phyloP scores from a whole-genome alignment of 2,113 vertebrate genomes.

The Aphyosemion australe region DNA sequence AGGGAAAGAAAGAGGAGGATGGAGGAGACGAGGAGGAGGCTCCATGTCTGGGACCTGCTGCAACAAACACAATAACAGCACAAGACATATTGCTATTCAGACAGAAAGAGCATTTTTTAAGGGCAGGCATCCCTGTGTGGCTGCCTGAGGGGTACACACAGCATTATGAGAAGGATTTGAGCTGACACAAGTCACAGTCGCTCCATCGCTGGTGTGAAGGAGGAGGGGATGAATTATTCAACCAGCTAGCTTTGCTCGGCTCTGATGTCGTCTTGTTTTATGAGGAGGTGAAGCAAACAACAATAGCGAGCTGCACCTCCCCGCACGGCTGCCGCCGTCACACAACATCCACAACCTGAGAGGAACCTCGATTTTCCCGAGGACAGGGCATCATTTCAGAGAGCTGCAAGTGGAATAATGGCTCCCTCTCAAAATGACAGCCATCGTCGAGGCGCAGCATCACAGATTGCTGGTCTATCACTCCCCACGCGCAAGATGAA shows the following conservation, averaged over 20 bases:
- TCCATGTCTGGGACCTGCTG: constrained; percentile 52
- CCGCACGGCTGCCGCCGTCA: constrained; percentile 37
- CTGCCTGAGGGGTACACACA: constrained; percentile 69
- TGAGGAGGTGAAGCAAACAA: constrained; percentile 59
- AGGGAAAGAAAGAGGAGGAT: constrained; percentile 34
- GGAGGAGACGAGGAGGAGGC: constrained; percentile 33
- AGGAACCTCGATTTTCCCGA: constrained; percentile 59
- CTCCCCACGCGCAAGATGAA: constrained; percentile 53
- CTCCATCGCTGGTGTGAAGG: constrained; percentile 57
- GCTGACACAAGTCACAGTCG: constrained; percentile 75
- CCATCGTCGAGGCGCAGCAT: constrained; percentile 60
- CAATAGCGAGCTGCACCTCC: constrained; percentile 54
- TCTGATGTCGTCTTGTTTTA: constrained; percentile 69
- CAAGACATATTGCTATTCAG: constrained; percentile 58
- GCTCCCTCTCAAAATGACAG: constrained; percentile 69
- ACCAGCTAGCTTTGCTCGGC: constrained; percentile 53
- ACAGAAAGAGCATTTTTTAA: constrained; percentile 44
- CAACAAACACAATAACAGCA: constrained; percentile 56
- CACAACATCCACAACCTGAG: constrained; percentile 61
- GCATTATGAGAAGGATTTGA: constrained; percentile 71
- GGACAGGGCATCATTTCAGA: constrained; percentile 72
- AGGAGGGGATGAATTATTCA: constrained; percentile 72
- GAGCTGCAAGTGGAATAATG: constrained; percentile 63
- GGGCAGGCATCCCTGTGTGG: constrained; percentile 38
- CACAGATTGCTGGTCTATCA: constrained; percentile 73